A percentile compares a stretch with the other conserved stretches of the same genome.
Conservation (phyloP, 2,113 vertebrate genomes). For the Hydropotes inermis region DNA sequence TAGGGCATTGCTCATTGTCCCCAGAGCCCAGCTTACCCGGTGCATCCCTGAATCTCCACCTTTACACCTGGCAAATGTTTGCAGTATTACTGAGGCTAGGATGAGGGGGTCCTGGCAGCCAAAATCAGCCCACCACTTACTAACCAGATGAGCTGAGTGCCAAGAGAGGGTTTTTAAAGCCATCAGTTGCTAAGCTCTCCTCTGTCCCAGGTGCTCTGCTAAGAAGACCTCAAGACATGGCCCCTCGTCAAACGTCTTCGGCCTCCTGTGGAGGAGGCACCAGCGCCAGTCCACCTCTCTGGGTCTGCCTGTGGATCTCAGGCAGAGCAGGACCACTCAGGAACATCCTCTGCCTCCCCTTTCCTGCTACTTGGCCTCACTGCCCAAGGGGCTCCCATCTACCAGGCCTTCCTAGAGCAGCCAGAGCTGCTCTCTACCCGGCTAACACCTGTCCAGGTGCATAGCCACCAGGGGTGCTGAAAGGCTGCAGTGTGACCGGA, state of each 20-base stretch:
- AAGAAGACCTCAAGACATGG: neutral
- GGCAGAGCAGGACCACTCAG: rapidly evolving
- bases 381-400: neutral
- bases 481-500: too few species aligned
- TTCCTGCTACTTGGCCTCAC: neutral
- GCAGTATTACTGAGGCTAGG: neutral
- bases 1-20: neutral
- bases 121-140: neutral
- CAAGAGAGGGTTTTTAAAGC: neutral
- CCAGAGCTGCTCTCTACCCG: neutral
- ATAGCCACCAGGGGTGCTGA: rapidly evolving
- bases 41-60: neutral
- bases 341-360: too few species aligned
- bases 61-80: neutral
- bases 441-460: neutral
- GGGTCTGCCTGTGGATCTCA: neutral
- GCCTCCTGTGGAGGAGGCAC: neutral
- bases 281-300: neutral
- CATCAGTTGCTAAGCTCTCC: rapidly evolving
- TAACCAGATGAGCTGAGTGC: neutral
- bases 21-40: neutral
- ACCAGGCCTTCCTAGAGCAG: neutral
- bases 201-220: neutral
- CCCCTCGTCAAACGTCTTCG: rapidly evolving
- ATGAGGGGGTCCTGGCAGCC: neutral